These are phyloP conservation scores for Temnothorax nylanderi DNA, from an alignment of 1,140 invertebrate species.

Conservation along the genomic window DNA sequence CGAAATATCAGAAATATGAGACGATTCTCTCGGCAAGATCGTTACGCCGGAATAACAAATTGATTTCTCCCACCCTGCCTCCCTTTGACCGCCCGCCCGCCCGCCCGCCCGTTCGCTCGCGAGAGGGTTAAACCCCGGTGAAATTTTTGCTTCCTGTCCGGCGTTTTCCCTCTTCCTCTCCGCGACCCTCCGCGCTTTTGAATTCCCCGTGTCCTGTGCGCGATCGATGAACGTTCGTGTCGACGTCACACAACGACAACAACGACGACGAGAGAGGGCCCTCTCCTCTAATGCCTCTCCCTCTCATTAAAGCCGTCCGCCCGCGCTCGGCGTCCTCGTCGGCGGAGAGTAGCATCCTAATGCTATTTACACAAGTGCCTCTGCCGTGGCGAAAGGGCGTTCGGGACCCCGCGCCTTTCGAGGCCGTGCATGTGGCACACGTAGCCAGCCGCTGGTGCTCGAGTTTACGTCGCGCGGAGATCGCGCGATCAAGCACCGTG, in stretches of 20 bases:
- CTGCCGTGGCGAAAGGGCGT: conserved; percentile 65
- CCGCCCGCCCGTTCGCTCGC: background rate
- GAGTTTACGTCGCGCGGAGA: conserved; percentile 8
- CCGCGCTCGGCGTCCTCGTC: conserved; percentile 34
- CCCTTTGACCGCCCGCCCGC: background rate
- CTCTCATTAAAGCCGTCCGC: conserved; percentile 75
- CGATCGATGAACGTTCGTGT: conserved; percentile 74
- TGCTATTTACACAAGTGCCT: conserved; percentile 76
- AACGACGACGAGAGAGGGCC: conserved; percentile 61
- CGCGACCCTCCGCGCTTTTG: conserved; percentile 63
- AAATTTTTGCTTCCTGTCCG: conserved; percentile 71
- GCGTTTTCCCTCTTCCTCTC: background rate
- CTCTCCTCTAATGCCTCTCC: conserved; percentile 71
- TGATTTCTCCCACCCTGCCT: conserved; percentile 30
- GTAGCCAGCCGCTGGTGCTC: background rate
- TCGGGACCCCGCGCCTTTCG: conserved; percentile 27
- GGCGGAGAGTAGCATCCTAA: conserved; percentile 73
- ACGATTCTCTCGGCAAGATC: conserved; percentile 37
- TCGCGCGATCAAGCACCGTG: conserved; percentile 40
- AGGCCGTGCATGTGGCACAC: conserved; percentile 20
- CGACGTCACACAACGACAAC: conserved; percentile 68
- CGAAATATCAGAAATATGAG: background rate
- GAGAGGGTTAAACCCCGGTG: conserved; percentile 64
- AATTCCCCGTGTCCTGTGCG: conserved; percentile 56
- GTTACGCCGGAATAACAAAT: conserved; percentile 47